These are phyloP conservation scores for Temnothorax nylanderi DNA, from an alignment of 1,140 invertebrate genomes.

Conservation along the genomic window DNA sequence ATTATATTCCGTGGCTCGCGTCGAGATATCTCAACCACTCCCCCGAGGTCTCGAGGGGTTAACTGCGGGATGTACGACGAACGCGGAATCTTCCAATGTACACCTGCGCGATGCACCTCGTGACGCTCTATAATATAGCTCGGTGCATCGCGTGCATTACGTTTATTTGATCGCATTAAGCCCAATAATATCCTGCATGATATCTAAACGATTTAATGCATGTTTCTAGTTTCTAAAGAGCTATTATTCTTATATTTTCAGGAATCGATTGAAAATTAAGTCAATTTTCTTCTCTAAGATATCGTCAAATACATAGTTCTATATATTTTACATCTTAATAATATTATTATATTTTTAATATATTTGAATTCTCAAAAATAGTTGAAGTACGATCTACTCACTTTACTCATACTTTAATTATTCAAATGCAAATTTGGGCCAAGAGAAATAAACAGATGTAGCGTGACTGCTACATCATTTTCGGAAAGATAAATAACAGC, in stretches of 20 bases:
- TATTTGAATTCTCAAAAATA: background rate
- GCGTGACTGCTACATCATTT: background rate
- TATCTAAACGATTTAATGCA: constrained; percentile 19
- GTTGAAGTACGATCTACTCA: background rate
- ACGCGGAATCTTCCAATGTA: constrained; percentile 41
- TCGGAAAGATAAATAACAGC: background rate
- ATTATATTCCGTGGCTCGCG: constrained; percentile 54
- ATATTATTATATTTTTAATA: background rate
- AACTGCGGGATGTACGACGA: constrained; percentile 48
- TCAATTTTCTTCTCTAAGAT: background rate
- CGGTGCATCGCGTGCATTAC: constrained; percentile 8
- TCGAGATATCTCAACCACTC: constrained; percentile 63
- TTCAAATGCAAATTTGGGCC: background rate
- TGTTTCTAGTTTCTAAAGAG: background rate
- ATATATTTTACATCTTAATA: background rate
- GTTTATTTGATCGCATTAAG: constrained; percentile 40
- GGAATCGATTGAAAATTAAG: background rate
- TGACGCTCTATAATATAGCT: constrained; percentile 16
- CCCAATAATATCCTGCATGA: background rate
- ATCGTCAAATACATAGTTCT: background rate
- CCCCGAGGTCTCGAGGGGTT: constrained; percentile 39
- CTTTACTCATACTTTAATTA: background rate
- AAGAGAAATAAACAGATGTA: background rate
- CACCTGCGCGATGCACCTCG: constrained; percentile 36
- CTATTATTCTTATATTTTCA: background rate